A percentile compares a stretch with the other conserved stretches of the same genome.
These are phyloP conservation scores for Yponomeuta malinellus DNA, from an alignment of 2,888 invertebrate species.

Conservation along the genomic window DNA sequence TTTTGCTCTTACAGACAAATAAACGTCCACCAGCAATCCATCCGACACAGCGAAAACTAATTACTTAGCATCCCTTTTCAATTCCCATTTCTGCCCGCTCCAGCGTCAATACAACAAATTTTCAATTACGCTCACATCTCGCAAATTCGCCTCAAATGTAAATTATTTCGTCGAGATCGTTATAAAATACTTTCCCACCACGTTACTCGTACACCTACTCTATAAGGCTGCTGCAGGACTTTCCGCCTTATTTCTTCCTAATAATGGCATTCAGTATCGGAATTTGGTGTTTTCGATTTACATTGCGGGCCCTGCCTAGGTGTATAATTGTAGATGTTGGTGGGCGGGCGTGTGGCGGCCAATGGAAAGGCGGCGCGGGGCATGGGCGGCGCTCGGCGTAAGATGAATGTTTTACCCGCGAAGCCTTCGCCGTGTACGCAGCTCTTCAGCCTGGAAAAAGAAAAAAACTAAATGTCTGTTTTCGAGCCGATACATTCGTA, in stretches of 20 bases:
- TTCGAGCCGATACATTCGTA: too few species aligned
- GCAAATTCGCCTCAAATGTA: constrained; percentile 75
- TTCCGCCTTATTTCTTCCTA: neutral
- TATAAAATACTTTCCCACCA: constrained; percentile 48
- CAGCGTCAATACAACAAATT: constrained; percentile 71
- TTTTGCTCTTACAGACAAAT: neutral
- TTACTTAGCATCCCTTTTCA: constrained; percentile 42
- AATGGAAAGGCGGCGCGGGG: constrained; percentile 45
- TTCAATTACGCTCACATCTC: constrained; percentile 72
- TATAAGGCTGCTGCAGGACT: neutral
- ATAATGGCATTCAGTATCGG: constrained; percentile 1
- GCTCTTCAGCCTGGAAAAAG: constrained; percentile 14
- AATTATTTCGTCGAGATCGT: constrained; percentile 73
- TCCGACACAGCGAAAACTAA: constrained; percentile 38
- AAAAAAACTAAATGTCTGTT: neutral
- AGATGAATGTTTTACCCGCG: constrained; percentile 69
- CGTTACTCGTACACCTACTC: neutral
- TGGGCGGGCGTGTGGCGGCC: constrained; percentile 57
- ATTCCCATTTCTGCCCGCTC: constrained; percentile 45
- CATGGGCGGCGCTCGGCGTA: constrained; percentile 59
- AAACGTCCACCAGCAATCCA: neutral
- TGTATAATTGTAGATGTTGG: constrained; percentile 66
- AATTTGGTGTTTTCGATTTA: constrained; percentile 8
- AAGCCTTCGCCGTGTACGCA: constrained; percentile 61
- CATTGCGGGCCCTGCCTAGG: constrained; percentile 13